Base-by-base conservation (phyloP, 1,140 invertebrate species). In the Theocolax elegans region DNA sequence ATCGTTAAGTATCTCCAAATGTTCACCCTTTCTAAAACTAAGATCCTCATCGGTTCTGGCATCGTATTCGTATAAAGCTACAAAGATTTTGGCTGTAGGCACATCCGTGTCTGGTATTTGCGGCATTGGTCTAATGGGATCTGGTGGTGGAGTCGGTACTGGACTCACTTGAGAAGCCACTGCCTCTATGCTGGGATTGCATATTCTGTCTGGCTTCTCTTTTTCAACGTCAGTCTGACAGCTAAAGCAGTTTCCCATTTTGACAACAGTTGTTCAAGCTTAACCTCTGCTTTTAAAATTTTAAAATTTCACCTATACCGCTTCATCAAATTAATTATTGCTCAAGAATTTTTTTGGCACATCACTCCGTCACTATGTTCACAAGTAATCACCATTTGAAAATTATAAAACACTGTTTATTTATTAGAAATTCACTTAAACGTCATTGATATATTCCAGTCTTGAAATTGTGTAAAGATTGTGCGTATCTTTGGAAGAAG, bases 11-110 rank as follows among this genome's bases (percentile, higher is more conserved):
- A 99, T 98, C 87, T 99, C 97, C 81, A 99, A 89, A 87, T 98
- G 95, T 85, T 99, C 97, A 42, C 97, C 97, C 86, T 99, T 99
- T 75, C 96, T 92, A 87, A 99, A 99, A 86, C 95, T 97, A 63
- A 99, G 88, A 87, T 99, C 98, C 86, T 99, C 97, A 83, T 98
- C 97, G 25, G 98, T 99, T 75, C 98, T 89, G 35, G 98, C 97
- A 89, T 99, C 97, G 84, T 99, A 99, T 87, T 99, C 97, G 86
- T 99, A 99, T 17, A 99, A 88, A 38, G 98, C 97, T 35, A 99
- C 95, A 87, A 98, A 99, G 79, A 98, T 94, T 85, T 94, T 93
- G 68, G 92, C 91, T 78, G 90, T 92, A 76, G 89, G 87, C 67
- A 87, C 88, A 67, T 91, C 88, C 0, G 89, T 82, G 74, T 91